Conservation (phyloP, 2,888 invertebrate genomes). For the Lissonota sp. region DNA sequence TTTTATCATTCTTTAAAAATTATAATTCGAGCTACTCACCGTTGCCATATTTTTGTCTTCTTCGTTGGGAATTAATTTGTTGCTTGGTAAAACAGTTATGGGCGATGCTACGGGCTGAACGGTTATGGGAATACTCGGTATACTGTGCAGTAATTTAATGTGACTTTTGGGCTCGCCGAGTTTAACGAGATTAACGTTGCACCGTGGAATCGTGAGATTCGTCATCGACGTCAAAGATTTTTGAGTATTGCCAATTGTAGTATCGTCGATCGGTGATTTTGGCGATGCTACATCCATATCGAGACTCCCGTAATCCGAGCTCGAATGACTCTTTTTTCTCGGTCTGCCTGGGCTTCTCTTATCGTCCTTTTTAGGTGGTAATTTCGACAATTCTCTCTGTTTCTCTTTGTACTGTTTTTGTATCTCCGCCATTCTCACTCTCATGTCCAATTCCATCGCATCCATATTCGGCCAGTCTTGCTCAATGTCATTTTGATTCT, state of each 20-base stretch:
- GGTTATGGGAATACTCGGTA: conserved; percentile 78
- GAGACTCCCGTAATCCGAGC: conserved; percentile 59
- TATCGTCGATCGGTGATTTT: conserved; percentile 68
- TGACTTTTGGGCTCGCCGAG: conserved; percentile 79
- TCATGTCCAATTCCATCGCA: conserved; percentile 92
- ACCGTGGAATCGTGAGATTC: conserved; percentile 74
- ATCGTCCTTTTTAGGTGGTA: conserved; percentile 86
- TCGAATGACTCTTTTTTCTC: conserved; percentile 83
- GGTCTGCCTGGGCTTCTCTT: conserved; percentile 84
- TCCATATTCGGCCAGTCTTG: conserved; percentile 86
- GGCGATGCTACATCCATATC: conserved; percentile 65
- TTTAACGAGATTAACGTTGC: conserved; percentile 80
- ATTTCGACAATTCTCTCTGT: conserved; percentile 91
- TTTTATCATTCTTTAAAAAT: neutral
- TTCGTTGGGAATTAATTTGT: conserved; percentile 70
- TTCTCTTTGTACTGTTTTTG: conserved; percentile 93
- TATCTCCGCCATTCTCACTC: conserved; percentile 91
- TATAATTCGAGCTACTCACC: conserved; percentile 43
- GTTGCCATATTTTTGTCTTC: conserved; percentile 73
- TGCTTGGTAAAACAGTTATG: conserved; percentile 70
- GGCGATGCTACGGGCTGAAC: conserved; percentile 75
- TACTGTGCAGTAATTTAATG: conserved; percentile 79
- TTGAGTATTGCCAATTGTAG: conserved; percentile 53
- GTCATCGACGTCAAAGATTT: conserved; percentile 62
- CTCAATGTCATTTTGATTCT: conserved; percentile 64